These are phyloP conservation scores for Seladonia tumulorum DNA, from an alignment of 2,888 invertebrate genomes.

Conservation along the genomic window DNA sequence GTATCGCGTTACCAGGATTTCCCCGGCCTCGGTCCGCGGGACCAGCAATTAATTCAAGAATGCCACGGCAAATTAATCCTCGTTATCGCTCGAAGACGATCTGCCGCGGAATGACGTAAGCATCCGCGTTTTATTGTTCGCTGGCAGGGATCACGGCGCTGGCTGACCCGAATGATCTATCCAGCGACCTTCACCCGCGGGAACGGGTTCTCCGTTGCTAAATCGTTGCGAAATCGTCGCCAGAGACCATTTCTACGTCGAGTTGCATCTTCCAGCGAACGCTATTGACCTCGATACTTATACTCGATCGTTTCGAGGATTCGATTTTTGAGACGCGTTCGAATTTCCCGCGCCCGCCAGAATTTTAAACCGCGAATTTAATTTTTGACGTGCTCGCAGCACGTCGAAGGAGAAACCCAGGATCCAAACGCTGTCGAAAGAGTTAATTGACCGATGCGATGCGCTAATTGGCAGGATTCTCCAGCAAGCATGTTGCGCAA, in stretches of 20 bases:
- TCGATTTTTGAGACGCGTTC: background rate
- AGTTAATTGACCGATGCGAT: constrained; percentile 9
- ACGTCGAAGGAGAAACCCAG: background rate
- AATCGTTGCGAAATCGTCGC: background rate
- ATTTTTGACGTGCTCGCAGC: background rate
- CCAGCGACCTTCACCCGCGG: constrained; percentile 57
- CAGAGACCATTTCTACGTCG: background rate
- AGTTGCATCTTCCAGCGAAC: background rate
- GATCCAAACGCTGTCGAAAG: background rate
- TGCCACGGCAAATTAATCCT: constrained; percentile 37
- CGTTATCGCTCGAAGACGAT: constrained; percentile 47
- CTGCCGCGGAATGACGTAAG: constrained; percentile 44
- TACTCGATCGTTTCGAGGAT: background rate
- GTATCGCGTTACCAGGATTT: constrained; percentile 13
- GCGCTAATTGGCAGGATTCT: background rate
- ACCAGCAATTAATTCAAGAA: constrained; percentile 41
- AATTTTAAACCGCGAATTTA: background rate
- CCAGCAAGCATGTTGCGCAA: background rate
- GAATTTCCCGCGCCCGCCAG: background rate
- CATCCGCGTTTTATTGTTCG: constrained; percentile 53
- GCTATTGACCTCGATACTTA: background rate
- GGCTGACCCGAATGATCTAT: constrained; percentile 36
- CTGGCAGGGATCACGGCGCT: constrained; percentile 1
- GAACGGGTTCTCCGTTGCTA: constrained; percentile 26
- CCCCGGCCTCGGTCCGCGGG: constrained; percentile 14